Base-by-base conservation (phyloP, 1,140 invertebrate species). In the Drosophila leontia region DNA sequence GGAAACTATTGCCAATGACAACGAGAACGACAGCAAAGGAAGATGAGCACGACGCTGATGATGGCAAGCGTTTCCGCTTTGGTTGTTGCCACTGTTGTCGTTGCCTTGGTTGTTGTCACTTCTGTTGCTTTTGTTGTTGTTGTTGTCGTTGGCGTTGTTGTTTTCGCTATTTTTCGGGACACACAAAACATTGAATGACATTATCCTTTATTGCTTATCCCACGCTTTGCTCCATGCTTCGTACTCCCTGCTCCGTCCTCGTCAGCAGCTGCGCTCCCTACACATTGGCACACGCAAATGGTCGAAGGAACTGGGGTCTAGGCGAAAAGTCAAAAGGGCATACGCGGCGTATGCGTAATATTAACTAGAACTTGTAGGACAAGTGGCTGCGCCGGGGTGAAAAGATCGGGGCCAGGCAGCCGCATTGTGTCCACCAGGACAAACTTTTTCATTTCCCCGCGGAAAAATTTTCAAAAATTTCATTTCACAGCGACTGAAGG, bases 171-270 rank as follows among this genome's bases (percentile, higher is more conserved):
- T 65, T 75, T 74, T 76, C 75, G 71, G 65, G 76, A 82, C 84
- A 84, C 80, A 87, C 84, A 87, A 87, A 88, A 79, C 81, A 91
- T 88, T 87, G 88, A 88, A 91, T 91, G 88, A 88, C 88, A 91
- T 91, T 91, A 91, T 88, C 88, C 88, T 91, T 91, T 91, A 91
- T 88, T 91, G 88, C 86, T 90, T 90, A 91, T 90, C 86, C 86
- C 78, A 88, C 81, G 85, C 84, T 80, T 81, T 70, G 67, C 64
- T 81, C 57, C 67, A 60, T 68, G 60, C 47, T 58, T 17, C 44
- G 2, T 51, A 35, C 70, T 56, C 12, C 26, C 0, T 60, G 67
- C 64, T 85, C 48, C 45, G 29, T 58, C 9, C 57, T 34, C 29
- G 64, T 50, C 68, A 61, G 71, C 83, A 87, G 80, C 80, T 88